Base-by-base conservation (phyloP, 2,888 invertebrate species). In the Xylocampa areola region DNA sequence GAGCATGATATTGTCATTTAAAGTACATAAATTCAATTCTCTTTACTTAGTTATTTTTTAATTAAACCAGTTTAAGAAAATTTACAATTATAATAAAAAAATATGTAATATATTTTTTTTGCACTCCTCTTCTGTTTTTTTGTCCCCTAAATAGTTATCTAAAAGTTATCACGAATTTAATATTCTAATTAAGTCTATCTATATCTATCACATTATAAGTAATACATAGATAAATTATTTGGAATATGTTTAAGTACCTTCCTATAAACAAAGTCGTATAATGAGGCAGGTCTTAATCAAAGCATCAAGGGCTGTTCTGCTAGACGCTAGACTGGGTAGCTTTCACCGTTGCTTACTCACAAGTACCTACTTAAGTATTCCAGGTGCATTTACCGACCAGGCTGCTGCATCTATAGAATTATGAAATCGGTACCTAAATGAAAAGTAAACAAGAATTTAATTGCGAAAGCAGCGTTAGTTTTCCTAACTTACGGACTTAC, bases 261-360 rank as follows among this genome's bases (percentile, higher is more conserved):
- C 14, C 21, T 53, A 51, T 23, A n/a, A n/a, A 53, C 37, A 37
- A 49, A 62, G 45, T 54, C 17, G 23, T 37, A 40, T 60, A 67
- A 73, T 64, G 67, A 62, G 58, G 54, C 51, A 68, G 63, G 50
- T 54, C 54, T 55, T 78, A 73, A 64, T 59, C 59, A 76, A 75
- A 68, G 64, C 69, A 35, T 47, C 52, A 62, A 65, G 60, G 66
- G 67, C 58, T 68, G 66, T 55, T 45, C 25, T 55, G 44, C 44
- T 61, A 71, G 50, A 62, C 55, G 65, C 72, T 74, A 73, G 74
- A 57, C 76, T 54, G 53, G 55, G 68, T 62, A 66, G 76, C 79
- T 80, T 80, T 80, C 77, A 71, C 76, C 70, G 40, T 47, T 36
- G 50, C 60, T 40, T 36, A 43, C 50, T 29, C 59, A 43, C 32